Base-by-base conservation (phyloP, 2,113 vertebrate genomes). In the Microcebus ravelobensis region DNA sequence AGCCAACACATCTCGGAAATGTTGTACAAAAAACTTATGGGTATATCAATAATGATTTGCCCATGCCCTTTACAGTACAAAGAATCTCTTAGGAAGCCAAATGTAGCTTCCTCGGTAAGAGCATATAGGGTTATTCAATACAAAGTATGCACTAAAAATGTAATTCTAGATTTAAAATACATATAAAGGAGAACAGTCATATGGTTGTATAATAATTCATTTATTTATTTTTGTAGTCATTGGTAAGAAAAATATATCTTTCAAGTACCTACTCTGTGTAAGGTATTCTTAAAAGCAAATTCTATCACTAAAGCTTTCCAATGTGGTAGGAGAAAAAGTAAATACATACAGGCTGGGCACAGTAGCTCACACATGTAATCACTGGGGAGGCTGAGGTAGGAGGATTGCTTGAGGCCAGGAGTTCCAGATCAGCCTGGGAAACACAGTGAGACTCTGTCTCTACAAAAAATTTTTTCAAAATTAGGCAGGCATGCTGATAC, bases 1-100 rank as follows among this genome's bases (percentile, higher is more conserved):
- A 94, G 96, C 93, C 96, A 97, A 97, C 93, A 97, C 83, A 95
- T 96, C 96, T 97, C 52, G 25, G 95, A 97, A 98, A 95, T 92
- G 95, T 91, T 97, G 83, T 81, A 96, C 87, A 97, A 93, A 96
- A 94, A 97, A 92, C 87, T 93, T 87, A 96, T 94, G 94, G 31
- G 71, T 94, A 71, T 97, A 97, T 97, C 10, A 23, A 97, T 97
- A 96, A 96, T 89, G 94, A 96, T 96, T 97, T 97, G 13, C 63
- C 45, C 4, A 21, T 95, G 82, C 87, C 57, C 79, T 97, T 96
- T 95, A 71, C 73, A 94, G 68, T 36, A 91, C 68, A 87, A 91
- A 96, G 74, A 94, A 89, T 94, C 82, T 94, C 88, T 96, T 96
- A 96, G 89, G 94, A 96, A 90, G 88, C 86, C 96, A 96, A 96